A percentile compares a stretch with the other conserved stretches of the same genome.
Conservation (phyloP, 2,113 vertebrate species). For the Cynoglossus semilaevis region DNA sequence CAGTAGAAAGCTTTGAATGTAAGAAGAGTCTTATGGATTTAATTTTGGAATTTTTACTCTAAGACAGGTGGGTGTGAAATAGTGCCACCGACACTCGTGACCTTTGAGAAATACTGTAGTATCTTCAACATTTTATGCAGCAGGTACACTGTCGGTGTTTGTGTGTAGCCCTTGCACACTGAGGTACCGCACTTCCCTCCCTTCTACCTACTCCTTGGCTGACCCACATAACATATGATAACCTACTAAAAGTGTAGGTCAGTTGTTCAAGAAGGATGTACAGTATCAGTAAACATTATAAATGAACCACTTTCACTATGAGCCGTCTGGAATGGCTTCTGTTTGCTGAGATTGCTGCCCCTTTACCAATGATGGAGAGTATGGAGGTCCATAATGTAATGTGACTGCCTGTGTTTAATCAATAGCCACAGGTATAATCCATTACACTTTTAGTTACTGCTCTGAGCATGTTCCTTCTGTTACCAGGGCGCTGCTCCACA, state of each 20-base stretch:
- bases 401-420: slow-evolving; percentile 34
- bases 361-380: slow-evolving; percentile 11
- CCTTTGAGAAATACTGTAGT: no score
- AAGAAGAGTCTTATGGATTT: no score
- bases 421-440: slow-evolving; percentile 27
- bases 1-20: no score
- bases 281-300: slow-evolving; percentile 26
- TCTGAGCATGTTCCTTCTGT: neutral
- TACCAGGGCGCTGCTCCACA: neutral
- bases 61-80: neutral
- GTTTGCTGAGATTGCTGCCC: slow-evolving; percentile 7
- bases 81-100: no score
- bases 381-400: slow-evolving; percentile 31
- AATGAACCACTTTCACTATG: slow-evolving; percentile 32
- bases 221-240: slow-evolving; percentile 58
- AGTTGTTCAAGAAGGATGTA: slow-evolving; percentile 59
- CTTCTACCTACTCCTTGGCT: slow-evolving; percentile 40
- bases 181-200: slow-evolving; percentile 34
- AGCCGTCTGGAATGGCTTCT: slow-evolving; percentile 37
- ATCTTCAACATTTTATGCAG: no score
- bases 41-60: no score
- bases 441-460: slow-evolving; percentile 9
- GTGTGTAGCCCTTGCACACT: slow-evolving; percentile 28
- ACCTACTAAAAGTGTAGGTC: slow-evolving; percentile 44
- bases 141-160: slow-evolving; percentile 15